Conservation (phyloP, 2,888 invertebrate species). For the Laspeyria flexula region DNA sequence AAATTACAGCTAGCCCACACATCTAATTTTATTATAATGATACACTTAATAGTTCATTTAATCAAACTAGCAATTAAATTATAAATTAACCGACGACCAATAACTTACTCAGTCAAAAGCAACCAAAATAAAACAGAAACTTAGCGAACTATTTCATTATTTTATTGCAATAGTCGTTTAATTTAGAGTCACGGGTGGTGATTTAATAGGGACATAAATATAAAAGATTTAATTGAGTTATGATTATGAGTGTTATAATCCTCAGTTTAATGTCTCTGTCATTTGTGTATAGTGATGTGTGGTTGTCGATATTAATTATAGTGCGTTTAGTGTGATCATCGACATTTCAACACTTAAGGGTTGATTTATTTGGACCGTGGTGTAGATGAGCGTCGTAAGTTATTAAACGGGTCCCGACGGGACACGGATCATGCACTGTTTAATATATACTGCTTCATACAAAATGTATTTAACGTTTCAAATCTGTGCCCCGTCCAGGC, state of each 20-base stretch:
- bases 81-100: slow-evolving; percentile 5
- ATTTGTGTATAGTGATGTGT: slow-evolving; percentile 52
- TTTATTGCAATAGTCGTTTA: slow-evolving; percentile 55
- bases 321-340: no score
- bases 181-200: slow-evolving; percentile 67
- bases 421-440: no score
- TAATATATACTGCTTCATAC: no score
- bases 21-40: not conserved
- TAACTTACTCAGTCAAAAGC: slow-evolving; percentile 1
- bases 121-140: slow-evolving; percentile 7
- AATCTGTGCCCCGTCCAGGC: no score
- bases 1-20: not conserved
- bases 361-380: no score
- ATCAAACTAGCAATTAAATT: slow-evolving; percentile 19
- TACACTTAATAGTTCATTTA: slow-evolving; percentile 20
- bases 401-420: no score
- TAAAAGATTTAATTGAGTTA: slow-evolving; percentile 84
- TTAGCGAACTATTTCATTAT: slow-evolving; percentile 40
- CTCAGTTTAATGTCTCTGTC: slow-evolving; percentile 62
- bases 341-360: not conserved
- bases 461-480: no score
- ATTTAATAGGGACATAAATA: slow-evolving; percentile 78
- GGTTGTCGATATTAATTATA: slow-evolving; percentile 18
- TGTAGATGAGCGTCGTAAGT: no score
- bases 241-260: slow-evolving; percentile 80